Evolutionary conservation across 1,140 invertebrate species (phyloP).

Genomic region (Cryptotermes secundus): DNA sequence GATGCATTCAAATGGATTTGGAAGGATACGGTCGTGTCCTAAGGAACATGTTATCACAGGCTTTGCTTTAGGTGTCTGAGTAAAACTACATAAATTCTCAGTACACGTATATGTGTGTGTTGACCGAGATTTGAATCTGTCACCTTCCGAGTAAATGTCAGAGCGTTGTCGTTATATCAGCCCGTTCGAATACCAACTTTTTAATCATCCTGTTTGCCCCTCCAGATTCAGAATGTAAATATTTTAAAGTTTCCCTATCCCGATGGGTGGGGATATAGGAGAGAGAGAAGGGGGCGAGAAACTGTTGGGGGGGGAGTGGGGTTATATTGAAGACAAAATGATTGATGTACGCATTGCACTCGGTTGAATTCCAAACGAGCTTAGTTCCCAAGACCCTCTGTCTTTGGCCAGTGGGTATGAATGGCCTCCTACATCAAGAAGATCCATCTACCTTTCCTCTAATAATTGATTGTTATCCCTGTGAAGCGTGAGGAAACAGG

Average conservation of each 20-base stretch:
- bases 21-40: too few species aligned
- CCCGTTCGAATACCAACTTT: too few species aligned
- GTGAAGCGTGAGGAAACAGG: background rate
- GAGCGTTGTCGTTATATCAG: too few species aligned
- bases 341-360: background rate
- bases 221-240: background rate
- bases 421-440: background rate
- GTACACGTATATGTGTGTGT: too few species aligned
- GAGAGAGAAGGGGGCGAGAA: background rate
- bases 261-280: background rate
- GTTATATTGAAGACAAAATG: background rate
- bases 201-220: background rate
- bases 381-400: background rate
- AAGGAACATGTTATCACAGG: too few species aligned
- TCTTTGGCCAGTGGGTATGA: background rate
- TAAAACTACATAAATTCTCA: too few species aligned
- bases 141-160: too few species aligned
- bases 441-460: background rate
- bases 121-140: too few species aligned
- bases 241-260: background rate
- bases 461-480: background rate
- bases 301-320: background rate
- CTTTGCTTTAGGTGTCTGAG: too few species aligned
- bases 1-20: too few species aligned
- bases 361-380: background rate